Evolutionary conservation across 1,140 invertebrate genomes (phyloP), one percentile per base, ranked within the genome.

Genomic region (Laupala kohalensis): DNA sequence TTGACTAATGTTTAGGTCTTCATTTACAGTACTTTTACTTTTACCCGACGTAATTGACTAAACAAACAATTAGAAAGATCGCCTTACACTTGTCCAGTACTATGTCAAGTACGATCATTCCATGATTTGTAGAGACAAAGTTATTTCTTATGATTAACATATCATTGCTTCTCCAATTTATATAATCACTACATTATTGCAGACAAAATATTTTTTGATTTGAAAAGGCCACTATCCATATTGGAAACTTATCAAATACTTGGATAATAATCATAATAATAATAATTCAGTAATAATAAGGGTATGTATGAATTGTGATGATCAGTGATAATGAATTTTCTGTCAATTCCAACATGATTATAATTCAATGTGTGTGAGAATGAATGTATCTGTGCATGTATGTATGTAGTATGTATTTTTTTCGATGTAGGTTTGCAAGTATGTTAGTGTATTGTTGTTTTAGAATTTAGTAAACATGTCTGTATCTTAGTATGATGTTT

Each of bases 21-120:
- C 37, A 53, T 53, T 53, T 53, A 53, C 37, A 53, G 37, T 53
- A 53, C 37, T 53, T 53, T 53, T 53, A 53, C 37, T 53, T 62
- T 30, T 70, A 70, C 69, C 69, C 37, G 69, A 27, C 37, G 24
- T 70, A 70, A 70, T 70, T 70, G 69, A 70, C 69, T 70, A 70
- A 64, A 27, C 23, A 66, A 66, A 66, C 23, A 66, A 6, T 27
- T 12, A 24, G 23, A 24, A 66, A 13, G 64, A 25, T 66, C 64
- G 19, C 19, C 64, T 66, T 66, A 27, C 64, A 25, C 64, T 66
- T 23, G 9, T 24, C 64, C 26, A 24, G 23, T 27, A 25, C 23
- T 66, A 13, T 66, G 64, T 25, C 64, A 24, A 25, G 23, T 9
- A 13, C 23, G 26, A 53, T 53, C 37, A 53, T 53, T 53, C 37